These are phyloP conservation scores for Babylonia areolata DNA, from an alignment of 1,140 invertebrate species.

Conservation along the genomic window DNA sequence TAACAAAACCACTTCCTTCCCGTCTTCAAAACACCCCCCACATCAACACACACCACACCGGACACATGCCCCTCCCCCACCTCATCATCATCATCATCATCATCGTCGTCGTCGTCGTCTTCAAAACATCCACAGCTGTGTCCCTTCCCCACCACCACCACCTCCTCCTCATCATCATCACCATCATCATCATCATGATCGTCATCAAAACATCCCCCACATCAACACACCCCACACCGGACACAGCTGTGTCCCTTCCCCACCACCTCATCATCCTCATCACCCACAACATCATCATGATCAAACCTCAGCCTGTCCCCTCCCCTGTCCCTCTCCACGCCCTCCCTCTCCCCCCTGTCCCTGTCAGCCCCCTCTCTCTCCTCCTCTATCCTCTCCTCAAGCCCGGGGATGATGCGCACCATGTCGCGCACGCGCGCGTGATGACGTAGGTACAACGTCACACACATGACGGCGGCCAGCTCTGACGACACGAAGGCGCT, in stretches of 20 bases:
- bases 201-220: too few species aligned
- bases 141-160: too few species aligned
- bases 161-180: too few species aligned
- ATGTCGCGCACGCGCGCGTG: slow-evolving; percentile 54
- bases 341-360: not conserved
- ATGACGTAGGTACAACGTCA: slow-evolving; percentile 62
- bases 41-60: too few species aligned
- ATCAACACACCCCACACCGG: too few species aligned
- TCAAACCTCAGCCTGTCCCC: not conserved
- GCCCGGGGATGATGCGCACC: slow-evolving; percentile 58
- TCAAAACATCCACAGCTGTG: too few species aligned
- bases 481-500: slow-evolving; percentile 61
- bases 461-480: slow-evolving; percentile 60
- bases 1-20: too few species aligned
- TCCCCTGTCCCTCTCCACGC: not conserved
- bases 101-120: too few species aligned
- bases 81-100: too few species aligned
- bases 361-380: not conserved
- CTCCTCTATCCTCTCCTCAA: slow-evolving; percentile 50
- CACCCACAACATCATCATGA: not conserved
- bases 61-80: too few species aligned
- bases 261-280: not conserved
- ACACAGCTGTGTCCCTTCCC: not conserved
- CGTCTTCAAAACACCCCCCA: too few species aligned
- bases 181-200: too few species aligned